Base-by-base conservation (phyloP, 2,797 vertebrate species). In the Capromys pilorides region DNA sequence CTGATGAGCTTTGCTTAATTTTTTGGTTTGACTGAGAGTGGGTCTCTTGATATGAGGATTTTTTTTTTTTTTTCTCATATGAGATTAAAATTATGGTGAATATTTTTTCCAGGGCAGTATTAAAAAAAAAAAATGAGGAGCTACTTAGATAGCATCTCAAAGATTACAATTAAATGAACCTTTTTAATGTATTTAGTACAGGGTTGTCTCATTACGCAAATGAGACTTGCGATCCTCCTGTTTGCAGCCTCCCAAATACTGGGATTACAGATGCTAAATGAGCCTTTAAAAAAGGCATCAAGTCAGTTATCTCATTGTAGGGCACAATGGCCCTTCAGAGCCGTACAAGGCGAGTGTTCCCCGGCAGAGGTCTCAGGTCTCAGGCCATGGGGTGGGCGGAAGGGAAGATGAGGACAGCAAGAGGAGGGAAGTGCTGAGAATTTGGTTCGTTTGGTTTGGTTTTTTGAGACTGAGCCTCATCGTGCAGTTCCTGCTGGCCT, bases 21-120 rank as follows among this genome's bases (percentile, higher is more conserved):
- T 95, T 94, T 91, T 75, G 19, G 69, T 86, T 95, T 95, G 90
- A 90, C 51, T 89, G 36, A 89, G 93, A 96, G 51, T 94, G 45
- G 54, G 28, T 87, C 51, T 94, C 92, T 95, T 93, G 66, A 78
- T 67, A 75, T 83, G 61, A 93, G 66, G n/a, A n/a, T n/a, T n/a
- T n/a, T n/a, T n/a, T n/a, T n/a, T n/a, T n/a, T n/a, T n/a, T n/a
- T n/a, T n/a, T n/a, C n/a, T n/a, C 71, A 78, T 67, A 75, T 83
- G 61, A 93, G 66, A 89, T 91, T 89, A 86, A 94, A 95, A 93
- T 84, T 18, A 57, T 82, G 75, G 75, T 73, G 67, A 93, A 26
- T 80, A 39, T 93, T 64, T 96, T 92, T 96, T 93, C 90, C 86
- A 93, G 95, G 88, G 51, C 84, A 91, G 81, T 71, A 4, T 45